Base-by-base conservation (phyloP, 2,888 invertebrate genomes). In the Cantharis flavilabris region DNA sequence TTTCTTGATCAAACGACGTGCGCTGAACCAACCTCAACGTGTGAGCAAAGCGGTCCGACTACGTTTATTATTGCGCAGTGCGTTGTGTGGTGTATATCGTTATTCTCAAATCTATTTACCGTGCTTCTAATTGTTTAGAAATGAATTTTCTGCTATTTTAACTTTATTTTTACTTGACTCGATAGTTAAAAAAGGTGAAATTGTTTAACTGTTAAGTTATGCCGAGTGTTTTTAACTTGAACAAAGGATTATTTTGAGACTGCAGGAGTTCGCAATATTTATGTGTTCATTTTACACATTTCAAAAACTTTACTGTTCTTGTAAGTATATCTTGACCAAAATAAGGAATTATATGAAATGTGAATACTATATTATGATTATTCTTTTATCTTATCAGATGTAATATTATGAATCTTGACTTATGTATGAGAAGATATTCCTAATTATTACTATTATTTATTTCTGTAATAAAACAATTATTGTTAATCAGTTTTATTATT, bases 1-100 rank as follows among this genome's bases (percentile, higher is more conserved):
- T 85, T 84, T 84, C 82, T 75, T 81, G 85, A 84, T 84, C 84
- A 81, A 80, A 81, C 80, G 81, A 80, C 79, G 79, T 78, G 78
- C 78, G 70, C 67, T 77, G 74, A 73, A 79, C 79, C 75, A 77
- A 71, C 79, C 73, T 77, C 79, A 71, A 77, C 75, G 28, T 69
- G 70, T 69, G 70, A 79, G 76, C 77, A 75, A 64, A 77, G 76
- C 79, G 78, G 72, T 69, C 78, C 77, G 77, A 77, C 79, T 79
- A 75, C 79, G 62, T 82, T 82, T 84, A 84, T 83, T 84, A 81
- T 80, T 77, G 82, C 79, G 78, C 82, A 72, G 82, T 79, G 80
- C 84, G 83, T 81, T 75, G 83, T 49, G 69, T 71, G 26, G 79
- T 80, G 72, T 74, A 78, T 80, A 78, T 82, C 82, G 83, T 71